Evolutionary conservation across 2,888 invertebrate genomes (phyloP).

Genomic region (Fissipunctia ypsillon): DNA sequence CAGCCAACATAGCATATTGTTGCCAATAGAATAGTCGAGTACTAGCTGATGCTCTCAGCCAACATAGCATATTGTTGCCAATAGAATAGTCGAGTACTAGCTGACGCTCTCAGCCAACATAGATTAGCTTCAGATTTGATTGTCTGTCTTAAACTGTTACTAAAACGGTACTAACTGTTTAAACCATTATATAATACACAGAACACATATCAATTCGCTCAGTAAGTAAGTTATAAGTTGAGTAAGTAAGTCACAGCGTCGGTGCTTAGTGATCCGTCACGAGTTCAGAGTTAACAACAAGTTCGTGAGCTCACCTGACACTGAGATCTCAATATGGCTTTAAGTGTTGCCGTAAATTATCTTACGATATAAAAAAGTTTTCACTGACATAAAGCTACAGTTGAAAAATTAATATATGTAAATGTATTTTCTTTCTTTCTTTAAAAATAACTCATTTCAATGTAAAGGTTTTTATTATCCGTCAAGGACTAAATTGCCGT

Average conservation of each 20-base stretch:
- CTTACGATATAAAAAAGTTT: conserved; percentile 3
- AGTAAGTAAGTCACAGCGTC: conserved; percentile 5
- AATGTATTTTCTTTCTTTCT: not conserved
- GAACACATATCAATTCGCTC: conserved; percentile 1
- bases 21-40: no score
- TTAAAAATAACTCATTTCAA: not conserved
- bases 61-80: not conserved
- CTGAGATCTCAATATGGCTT: conserved; percentile 25
- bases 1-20: no score
- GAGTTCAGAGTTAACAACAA: conserved; percentile 21
- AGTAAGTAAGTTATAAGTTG: conserved; percentile 30
- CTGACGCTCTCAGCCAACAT: not conserved
- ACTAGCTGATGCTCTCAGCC: no score
- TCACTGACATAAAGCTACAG: not conserved
- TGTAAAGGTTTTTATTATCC: no score
- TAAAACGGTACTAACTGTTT: not conserved
- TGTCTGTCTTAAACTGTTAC: not conserved
- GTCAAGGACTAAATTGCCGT: not conserved
- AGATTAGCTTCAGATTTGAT: conserved; percentile 18
- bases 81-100: conserved; percentile 13
- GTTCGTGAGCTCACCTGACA: conserved; percentile 3
- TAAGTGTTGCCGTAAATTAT: conserved; percentile 14
- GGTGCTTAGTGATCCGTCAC: conserved; percentile 36
- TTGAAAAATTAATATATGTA: not conserved
- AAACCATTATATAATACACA: not conserved